Conservation (phyloP, 2,888 invertebrate genomes). For the Athrips mouffetella region DNA sequence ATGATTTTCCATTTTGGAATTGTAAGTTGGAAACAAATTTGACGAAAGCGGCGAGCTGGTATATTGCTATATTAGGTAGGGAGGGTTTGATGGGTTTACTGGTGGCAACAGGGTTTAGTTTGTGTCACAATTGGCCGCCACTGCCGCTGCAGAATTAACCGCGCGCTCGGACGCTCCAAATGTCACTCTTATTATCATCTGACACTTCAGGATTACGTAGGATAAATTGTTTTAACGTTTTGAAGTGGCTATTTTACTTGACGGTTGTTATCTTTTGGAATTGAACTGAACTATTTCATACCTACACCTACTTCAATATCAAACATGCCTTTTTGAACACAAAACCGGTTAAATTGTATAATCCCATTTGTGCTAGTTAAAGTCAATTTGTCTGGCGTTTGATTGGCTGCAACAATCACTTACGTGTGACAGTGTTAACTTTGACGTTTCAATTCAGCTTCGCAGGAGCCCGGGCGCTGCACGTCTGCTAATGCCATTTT, state of each 20-base stretch:
- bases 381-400: slow-evolving; percentile 60
- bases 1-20: neutral
- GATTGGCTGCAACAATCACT: slow-evolving; percentile 75
- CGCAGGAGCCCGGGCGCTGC: slow-evolving; percentile 52
- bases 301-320: slow-evolving; percentile 8
- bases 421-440: slow-evolving; percentile 64
- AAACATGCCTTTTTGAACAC: slow-evolving; percentile 30
- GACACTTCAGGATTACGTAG: slow-evolving; percentile 74
- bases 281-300: slow-evolving; percentile 44
- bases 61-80: slow-evolving; percentile 49
- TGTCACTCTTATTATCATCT: slow-evolving; percentile 77
- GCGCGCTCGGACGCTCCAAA: slow-evolving; percentile 61
- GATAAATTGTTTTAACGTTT: slow-evolving; percentile 77
- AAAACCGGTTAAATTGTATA: slow-evolving; percentile 47
- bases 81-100: slow-evolving; percentile 66
- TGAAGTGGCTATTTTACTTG: slow-evolving; percentile 57
- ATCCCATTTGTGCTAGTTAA: slow-evolving; percentile 38
- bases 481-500: slow-evolving; percentile 74
- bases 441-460: slow-evolving; percentile 67
- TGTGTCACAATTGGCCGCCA: slow-evolving; percentile 68
- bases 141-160: slow-evolving; percentile 72
- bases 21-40: slow-evolving; percentile 8
- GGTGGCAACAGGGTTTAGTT: slow-evolving; percentile 70
- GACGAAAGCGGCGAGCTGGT: slow-evolving; percentile 15
- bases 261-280: slow-evolving; percentile 64